Conservation (phyloP, 2,797 vertebrate genomes). For the Pseudomugil gertrudae region DNA sequence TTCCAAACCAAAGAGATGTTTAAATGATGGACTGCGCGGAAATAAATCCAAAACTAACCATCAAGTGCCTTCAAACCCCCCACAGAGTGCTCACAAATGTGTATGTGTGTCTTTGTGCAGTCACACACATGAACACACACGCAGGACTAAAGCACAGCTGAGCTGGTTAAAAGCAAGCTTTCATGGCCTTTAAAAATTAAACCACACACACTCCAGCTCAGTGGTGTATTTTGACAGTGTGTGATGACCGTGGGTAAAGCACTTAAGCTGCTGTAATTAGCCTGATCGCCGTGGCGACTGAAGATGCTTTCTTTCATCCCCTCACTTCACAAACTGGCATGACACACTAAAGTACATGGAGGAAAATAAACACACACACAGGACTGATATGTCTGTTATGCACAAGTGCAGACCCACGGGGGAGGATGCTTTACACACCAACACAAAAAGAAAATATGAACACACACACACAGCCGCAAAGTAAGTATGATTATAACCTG, state of each 20-base stretch:
- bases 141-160: constrained; percentile 39
- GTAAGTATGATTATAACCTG: constrained; percentile 23
- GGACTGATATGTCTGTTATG: constrained; percentile 40
- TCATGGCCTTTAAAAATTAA: constrained; percentile 71
- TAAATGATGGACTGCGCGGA: constrained; percentile 9
- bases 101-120: not conserved
- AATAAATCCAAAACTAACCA: constrained; percentile 18
- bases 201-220: constrained; percentile 60
- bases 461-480: constrained; percentile 13
- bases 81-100: constrained; percentile 41
- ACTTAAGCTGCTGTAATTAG: constrained; percentile 88
- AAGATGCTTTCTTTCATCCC: constrained; percentile 83
- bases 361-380: constrained; percentile 49
- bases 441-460: constrained; percentile 15
- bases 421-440: constrained; percentile 34
- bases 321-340: constrained; percentile 78
- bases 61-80: constrained; percentile 43
- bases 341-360: constrained; percentile 63
- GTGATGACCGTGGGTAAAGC: constrained; percentile 84
- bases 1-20: not conserved
- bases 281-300: constrained; percentile 78
- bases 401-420: constrained; percentile 20
- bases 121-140: constrained; percentile 6
- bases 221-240: constrained; percentile 81
- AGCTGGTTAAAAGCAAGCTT: constrained; percentile 66